A percentile compares a stretch with the other conserved stretches of the same genome.
phyloP scores from a whole-genome alignment of 2,888 invertebrate genomes.

The Eurytoma adleriae region DNA sequence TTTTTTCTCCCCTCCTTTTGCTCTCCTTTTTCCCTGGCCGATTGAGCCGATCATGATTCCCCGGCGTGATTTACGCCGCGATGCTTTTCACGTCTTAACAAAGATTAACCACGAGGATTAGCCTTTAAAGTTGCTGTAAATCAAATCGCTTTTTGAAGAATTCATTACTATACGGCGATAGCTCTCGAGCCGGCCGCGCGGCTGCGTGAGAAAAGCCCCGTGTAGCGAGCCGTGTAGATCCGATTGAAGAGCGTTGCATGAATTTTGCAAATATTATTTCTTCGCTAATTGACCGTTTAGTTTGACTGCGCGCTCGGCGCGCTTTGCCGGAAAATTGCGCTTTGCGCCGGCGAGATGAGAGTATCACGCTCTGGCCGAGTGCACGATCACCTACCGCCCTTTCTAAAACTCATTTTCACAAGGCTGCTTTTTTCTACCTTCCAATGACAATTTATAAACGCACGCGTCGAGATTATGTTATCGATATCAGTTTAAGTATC shows the following conservation, averaged over 20 bases:
- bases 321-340: too few relatives aligned
- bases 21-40: background rate
- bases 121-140: conserved; percentile 38
- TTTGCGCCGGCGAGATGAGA: too few relatives aligned
- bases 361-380: background rate
- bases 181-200: background rate
- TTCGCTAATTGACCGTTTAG: too few relatives aligned
- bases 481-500: background rate
- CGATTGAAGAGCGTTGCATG: conserved; percentile 24
- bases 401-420: conserved; percentile 6
- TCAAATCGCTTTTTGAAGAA: conserved; percentile 53
- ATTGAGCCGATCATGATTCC: conserved; percentile 28
- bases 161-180: conserved; percentile 38
- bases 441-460: background rate
- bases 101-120: conserved; percentile 52
- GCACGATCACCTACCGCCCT: background rate
- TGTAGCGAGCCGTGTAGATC: conserved; percentile 27
- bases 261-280: background rate
- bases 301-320: too few relatives aligned
- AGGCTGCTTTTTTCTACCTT: background rate
- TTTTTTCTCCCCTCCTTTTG: conserved; percentile 3
- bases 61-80: conserved; percentile 35
- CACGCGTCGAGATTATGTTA: background rate
- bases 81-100: conserved; percentile 53
- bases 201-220: conserved; percentile 28